Evolutionary conservation across 2,797 vertebrate genomes (phyloP).

Genomic region (Huso huso): DNA sequence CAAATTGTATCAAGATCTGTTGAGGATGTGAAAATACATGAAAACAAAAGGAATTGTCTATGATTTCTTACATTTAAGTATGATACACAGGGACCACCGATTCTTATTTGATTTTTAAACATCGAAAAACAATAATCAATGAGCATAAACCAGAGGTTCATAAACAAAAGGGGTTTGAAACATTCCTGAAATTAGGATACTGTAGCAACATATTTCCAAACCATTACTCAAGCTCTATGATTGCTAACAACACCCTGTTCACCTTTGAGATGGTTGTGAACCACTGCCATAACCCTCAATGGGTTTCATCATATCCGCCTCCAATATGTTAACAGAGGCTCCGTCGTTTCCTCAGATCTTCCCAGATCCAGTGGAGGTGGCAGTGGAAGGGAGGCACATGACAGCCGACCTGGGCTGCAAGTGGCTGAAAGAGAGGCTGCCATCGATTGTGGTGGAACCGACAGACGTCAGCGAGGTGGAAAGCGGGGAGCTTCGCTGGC

Average conservation of each 20-base stretch:
- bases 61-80: no score
- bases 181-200: no score
- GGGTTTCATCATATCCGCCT: neutral
- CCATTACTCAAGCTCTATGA: no score
- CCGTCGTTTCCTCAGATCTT: conserved; percentile 52
- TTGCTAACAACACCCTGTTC: neutral
- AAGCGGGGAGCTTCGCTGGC: conserved; percentile 73
- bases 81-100: no score
- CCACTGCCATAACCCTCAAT: neutral
- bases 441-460: conserved; percentile 72
- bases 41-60: no score
- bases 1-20: no score
- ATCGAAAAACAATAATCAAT: no score
- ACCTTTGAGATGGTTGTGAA: neutral
- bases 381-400: conserved; percentile 34
- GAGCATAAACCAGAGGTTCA: no score
- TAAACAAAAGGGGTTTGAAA: no score
- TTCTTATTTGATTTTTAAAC: no score
- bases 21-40: no score
- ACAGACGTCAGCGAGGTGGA: conserved; percentile 69
- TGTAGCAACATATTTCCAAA: no score
- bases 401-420: conserved; percentile 27
- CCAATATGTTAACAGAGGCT: neutral
- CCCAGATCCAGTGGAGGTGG: conserved; percentile 55
- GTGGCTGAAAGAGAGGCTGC: conserved; percentile 56